Percentiles rank a stretch among this genome's conserved stretches.
Conservation (phyloP, 2,888 invertebrate species). For the Subacronicta megacephala region DNA sequence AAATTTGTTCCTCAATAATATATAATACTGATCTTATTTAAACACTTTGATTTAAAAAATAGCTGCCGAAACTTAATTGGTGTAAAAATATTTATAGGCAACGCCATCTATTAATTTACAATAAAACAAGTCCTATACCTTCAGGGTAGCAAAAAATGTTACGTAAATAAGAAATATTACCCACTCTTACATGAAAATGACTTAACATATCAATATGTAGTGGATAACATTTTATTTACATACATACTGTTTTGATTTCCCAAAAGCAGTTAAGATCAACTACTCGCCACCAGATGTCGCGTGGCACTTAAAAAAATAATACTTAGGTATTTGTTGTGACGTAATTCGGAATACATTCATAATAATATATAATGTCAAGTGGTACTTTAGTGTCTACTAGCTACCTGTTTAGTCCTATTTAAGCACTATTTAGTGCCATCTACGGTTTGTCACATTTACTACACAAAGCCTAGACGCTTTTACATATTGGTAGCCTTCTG, state of each 20-base stretch:
- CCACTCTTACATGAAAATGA: neutral
- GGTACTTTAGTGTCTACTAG: constrained; percentile 40
- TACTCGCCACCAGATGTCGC: constrained; percentile 36
- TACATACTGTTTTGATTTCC: neutral
- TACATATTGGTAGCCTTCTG: constrained; percentile 19
- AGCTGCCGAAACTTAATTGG: constrained; percentile 48
- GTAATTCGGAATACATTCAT: constrained; percentile 52
- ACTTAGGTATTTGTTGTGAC: constrained; percentile 42
- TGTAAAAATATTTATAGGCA: constrained; percentile 52
- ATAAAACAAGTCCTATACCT: constrained; percentile 36
- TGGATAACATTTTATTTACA: neutral
- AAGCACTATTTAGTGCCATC: constrained; percentile 46
- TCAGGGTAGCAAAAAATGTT: neutral
- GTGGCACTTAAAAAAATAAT: constrained; percentile 29
- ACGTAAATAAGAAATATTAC: neutral
- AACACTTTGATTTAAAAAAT: constrained; percentile 45
- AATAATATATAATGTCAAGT: constrained; percentile 16
- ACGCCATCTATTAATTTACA: constrained; percentile 48
- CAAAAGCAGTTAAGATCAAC: constrained; percentile 24
- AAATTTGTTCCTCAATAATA: constrained; percentile 51
- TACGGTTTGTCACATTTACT: constrained; percentile 41
- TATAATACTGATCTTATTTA: constrained; percentile 52
- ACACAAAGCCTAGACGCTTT: constrained; percentile 49
- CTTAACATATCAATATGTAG: neutral
- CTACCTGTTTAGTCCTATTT: constrained; percentile 47